Conservation (phyloP, 2,113 vertebrate species). For the Holacanthus passer region DNA sequence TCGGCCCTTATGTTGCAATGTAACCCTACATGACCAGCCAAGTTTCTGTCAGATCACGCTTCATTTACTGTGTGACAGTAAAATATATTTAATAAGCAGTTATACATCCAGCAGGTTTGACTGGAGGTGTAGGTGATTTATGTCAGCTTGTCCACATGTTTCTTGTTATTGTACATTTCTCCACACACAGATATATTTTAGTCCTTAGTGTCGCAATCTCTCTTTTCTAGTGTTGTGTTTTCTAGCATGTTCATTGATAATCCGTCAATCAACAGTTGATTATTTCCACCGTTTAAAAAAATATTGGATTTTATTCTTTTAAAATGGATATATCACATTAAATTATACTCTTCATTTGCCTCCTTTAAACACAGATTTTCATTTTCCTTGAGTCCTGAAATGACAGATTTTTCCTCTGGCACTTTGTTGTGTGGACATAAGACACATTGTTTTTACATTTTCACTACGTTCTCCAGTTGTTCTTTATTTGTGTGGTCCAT, state of each 20-base stretch:
- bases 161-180: too few relatives aligned
- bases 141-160: background rate
- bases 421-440: too few relatives aligned
- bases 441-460: slow-evolving; percentile 5
- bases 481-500: background rate
- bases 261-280: background rate
- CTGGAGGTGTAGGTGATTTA: background rate
- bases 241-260: too few relatives aligned
- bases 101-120: slow-evolving; percentile 31
- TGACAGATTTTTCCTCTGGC: background rate
- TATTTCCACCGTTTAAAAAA: background rate
- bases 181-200: too few relatives aligned
- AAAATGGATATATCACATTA: background rate
- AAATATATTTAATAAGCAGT: slow-evolving; percentile 13
- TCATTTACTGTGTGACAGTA: background rate
- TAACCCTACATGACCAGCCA: slow-evolving; percentile 30
- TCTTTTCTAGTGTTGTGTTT: background rate
- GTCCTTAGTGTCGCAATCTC: background rate
- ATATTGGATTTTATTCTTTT: background rate
- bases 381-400: background rate
- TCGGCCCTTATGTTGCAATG: background rate
- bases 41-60: slow-evolving; percentile 40
- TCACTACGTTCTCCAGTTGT: background rate
- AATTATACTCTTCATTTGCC: background rate
- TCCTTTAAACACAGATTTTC: background rate